Conservation (phyloP, 2,888 invertebrate genomes). For the Pecten maximus region DNA sequence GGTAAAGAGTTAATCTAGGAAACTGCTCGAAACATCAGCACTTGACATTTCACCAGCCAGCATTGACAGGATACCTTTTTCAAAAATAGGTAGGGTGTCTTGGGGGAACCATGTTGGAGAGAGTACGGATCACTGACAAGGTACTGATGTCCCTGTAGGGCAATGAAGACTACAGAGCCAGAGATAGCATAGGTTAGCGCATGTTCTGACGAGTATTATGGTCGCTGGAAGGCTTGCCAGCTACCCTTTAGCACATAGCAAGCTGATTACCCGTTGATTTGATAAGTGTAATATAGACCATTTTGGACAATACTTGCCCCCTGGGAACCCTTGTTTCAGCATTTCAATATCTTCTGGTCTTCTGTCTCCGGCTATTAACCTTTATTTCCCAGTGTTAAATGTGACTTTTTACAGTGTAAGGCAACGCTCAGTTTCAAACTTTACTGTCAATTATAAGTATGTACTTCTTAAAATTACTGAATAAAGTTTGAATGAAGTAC, state of each 20-base stretch:
- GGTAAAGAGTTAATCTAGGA: neutral
- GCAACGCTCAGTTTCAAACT: neutral
- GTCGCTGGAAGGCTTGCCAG: slow-evolving; percentile 16
- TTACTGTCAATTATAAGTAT: neutral
- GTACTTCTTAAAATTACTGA: neutral
- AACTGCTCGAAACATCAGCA: neutral
- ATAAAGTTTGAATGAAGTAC: neutral
- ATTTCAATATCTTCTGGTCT: neutral
- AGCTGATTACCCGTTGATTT: neutral
- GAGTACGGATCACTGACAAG: neutral
- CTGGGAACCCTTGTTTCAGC: neutral
- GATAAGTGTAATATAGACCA: slow-evolving; percentile 17
- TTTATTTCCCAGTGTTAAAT: neutral
- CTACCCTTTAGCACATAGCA: neutral
- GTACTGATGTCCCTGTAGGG: neutral
- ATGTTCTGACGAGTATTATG: slow-evolving; percentile 2
- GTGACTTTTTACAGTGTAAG: neutral
- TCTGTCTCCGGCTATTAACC: neutral
- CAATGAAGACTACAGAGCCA: neutral
- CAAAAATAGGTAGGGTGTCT: neutral
- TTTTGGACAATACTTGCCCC: neutral
- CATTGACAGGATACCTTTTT: neutral
- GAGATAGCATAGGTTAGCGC: neutral
- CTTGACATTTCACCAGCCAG: neutral
- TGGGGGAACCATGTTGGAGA: neutral